Base-by-base conservation (phyloP, 2,888 invertebrate genomes). In the Drosophila austrosaltans region DNA sequence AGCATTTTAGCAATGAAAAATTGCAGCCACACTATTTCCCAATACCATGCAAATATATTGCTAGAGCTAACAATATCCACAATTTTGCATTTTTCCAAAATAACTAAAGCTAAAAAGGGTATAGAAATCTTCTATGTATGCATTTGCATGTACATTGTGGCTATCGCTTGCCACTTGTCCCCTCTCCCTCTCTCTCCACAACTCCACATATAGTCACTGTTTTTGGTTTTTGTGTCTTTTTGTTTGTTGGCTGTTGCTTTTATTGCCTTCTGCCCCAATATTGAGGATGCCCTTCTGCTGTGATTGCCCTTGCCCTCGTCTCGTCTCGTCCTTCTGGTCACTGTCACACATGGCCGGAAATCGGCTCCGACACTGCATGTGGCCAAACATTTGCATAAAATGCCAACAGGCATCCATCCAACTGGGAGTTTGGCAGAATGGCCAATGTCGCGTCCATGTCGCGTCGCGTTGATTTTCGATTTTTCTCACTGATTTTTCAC, bases 341-440 rank as follows among this genome's bases (percentile, higher is more conserved):
- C 77, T 81, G 82, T 79, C 84, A 86, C 88, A 88, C 81, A 84
- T 84, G 87, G 81, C 87, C 85, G 89, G 89, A 87, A 87, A 85
- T 81, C 85, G 80, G 69, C 75, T 67, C 72, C 82, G 84, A 78
- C 85, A 78, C 85, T 82, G 82, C 82, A 84, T 87, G 87, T 70
- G 82, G 78, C 82, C 82, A 85, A 82, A 87, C 89, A 86, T 85
- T 88, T 88, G 85, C 85, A 85, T 85, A 81, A 83, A 83, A 75
- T 79, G 87, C 78, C 87, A 75, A 62, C 69, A 69, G 76, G 69
- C 65, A 61, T 57, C 61, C 68, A 59, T 36, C 54, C 62, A 42
- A 39, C 36, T 12, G 30, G 32, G 36, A 53, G 68, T 30, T 40
- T 30, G 30, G 20, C 20, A 36, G 57, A 32, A 8, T 25, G 54